Conservation (phyloP, 2,113 vertebrate species). For the Stictonetta naevosa region DNA sequence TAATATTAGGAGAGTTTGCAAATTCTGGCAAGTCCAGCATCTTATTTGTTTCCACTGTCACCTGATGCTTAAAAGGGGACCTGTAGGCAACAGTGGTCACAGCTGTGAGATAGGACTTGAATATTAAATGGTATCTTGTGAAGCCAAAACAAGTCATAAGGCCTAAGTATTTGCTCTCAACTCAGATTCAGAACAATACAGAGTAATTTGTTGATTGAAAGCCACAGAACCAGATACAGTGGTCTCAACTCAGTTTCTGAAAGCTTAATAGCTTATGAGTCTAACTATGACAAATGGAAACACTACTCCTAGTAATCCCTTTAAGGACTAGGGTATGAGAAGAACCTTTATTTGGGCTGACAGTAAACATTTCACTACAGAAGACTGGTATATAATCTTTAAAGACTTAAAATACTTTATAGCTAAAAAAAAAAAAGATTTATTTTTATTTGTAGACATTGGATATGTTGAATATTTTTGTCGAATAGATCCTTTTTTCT, state of each 20-base stretch:
- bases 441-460: background rate
- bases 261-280: background rate
- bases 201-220: background rate
- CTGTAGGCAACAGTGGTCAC: background rate
- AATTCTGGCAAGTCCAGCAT: background rate
- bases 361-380: background rate
- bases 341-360: background rate
- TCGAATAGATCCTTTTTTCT: background rate
- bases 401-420: background rate
- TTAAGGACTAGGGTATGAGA: background rate
- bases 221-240: background rate
- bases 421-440: background rate
- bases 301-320: background rate
- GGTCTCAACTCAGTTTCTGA: background rate
- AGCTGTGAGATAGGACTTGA: background rate
- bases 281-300: background rate
- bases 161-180: background rate
- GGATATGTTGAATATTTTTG: background rate
- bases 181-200: background rate
- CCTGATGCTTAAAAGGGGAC: background rate
- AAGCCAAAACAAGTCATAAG: background rate
- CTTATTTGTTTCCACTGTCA: background rate
- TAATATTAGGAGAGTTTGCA: background rate
- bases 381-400: background rate
- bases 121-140: background rate